These are phyloP conservation scores for Pseudomugil tenellus DNA, from an alignment of 2,797 vertebrate genomes.

Conservation along the genomic window DNA sequence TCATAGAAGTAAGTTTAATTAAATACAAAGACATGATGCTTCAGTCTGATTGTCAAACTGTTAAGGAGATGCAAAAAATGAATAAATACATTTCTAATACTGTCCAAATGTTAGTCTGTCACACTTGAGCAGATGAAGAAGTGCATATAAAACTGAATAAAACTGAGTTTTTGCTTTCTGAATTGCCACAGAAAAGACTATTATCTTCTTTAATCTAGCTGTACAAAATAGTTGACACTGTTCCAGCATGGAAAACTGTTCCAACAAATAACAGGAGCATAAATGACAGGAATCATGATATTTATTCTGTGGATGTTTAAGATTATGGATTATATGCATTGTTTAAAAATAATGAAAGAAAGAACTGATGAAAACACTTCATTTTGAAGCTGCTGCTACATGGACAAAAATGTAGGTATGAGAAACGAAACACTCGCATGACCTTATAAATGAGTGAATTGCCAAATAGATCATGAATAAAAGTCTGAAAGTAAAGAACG, in stretches of 20 bases:
- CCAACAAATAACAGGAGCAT: conserved; percentile 24
- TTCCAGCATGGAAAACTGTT: conserved; percentile 38
- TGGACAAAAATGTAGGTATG: conserved; percentile 7
- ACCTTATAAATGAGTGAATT: conserved; percentile 18
- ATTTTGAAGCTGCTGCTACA: conserved; percentile 25
- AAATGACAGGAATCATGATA: conserved; percentile 18
- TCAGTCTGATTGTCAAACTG: conserved; percentile 1
- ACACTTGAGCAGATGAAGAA: conserved; percentile 14
- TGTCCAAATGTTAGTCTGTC: conserved; percentile 23
- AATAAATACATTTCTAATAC: not conserved
- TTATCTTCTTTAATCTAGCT: conserved; percentile 31
- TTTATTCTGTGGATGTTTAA: conserved; percentile 10
- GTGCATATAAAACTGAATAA: conserved; percentile 5
- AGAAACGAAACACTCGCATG: not conserved
- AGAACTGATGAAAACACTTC: conserved; percentile 8
- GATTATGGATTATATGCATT: conserved; percentile 19
- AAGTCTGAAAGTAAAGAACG: conserved; percentile 12
- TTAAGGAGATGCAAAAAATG: not conserved
- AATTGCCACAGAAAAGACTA: conserved; percentile 28
- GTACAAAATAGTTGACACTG: conserved; percentile 30
- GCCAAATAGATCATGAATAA: conserved; percentile 22
- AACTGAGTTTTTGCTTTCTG: conserved; percentile 18
- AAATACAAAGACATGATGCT: not conserved
- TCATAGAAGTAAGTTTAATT: not conserved
- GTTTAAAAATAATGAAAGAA: conserved; percentile 12